These are phyloP conservation scores for Euspilapteryx auroguttella DNA, from an alignment of 2,888 invertebrate genomes.

Conservation along the genomic window DNA sequence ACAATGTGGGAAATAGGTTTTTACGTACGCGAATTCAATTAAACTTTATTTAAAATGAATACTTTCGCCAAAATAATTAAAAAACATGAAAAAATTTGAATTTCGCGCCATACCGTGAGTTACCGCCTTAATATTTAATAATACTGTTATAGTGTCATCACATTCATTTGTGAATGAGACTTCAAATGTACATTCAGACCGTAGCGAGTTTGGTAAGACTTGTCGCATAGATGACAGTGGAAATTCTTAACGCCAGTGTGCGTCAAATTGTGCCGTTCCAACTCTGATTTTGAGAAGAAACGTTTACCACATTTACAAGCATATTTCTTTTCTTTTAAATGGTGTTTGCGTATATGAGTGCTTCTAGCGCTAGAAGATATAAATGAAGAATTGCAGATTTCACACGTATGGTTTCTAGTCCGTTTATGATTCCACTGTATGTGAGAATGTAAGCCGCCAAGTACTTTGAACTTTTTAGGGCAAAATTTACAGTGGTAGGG, in stretches of 20 bases:
- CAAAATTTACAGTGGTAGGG: conserved; percentile 47
- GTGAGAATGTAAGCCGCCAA: conserved; percentile 43
- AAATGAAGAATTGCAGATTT: conserved; percentile 47
- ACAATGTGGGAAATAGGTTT: too few species aligned
- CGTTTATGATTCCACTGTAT: conserved; percentile 49
- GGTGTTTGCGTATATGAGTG: conserved; percentile 45
- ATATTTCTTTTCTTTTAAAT: conserved; percentile 50
- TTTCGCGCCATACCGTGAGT: too few species aligned
- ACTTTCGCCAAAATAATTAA: too few species aligned
- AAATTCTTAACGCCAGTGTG: conserved; percentile 53
- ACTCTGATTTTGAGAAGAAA: conserved; percentile 46
- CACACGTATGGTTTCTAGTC: conserved; percentile 46
- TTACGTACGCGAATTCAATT: too few species aligned
- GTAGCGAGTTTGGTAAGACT: conserved; percentile 49
- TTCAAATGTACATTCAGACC: conserved; percentile 51
- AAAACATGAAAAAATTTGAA: too few species aligned
- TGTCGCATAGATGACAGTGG: conserved; percentile 47
- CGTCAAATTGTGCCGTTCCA: conserved; percentile 42
- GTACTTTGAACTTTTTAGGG: conserved; percentile 51
- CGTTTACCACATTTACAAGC: conserved; percentile 44
- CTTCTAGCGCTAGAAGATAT: conserved; percentile 46
- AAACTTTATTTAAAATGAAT: too few species aligned
- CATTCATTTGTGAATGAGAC: conserved; percentile 23
- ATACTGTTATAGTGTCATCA: conserved; percentile 7
- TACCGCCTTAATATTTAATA: too few species aligned